These are phyloP conservation scores for Zaprionus kolodkinae DNA, from an alignment of 1,140 invertebrate genomes.

Conservation along the genomic window DNA sequence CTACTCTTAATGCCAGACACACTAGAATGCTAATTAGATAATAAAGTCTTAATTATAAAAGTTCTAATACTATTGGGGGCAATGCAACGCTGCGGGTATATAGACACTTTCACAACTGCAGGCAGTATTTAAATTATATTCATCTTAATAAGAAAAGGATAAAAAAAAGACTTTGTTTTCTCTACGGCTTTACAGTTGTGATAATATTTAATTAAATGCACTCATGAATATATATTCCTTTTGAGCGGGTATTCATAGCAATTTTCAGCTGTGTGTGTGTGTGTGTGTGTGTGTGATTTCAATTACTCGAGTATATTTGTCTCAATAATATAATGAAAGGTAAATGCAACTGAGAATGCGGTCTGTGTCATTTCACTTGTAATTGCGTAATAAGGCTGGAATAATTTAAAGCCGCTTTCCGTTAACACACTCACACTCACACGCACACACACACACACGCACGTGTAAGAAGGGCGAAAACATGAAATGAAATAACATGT, in stretches of 20 bases:
- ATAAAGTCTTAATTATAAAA: constrained; percentile 39
- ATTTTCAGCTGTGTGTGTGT: constrained; percentile 5
- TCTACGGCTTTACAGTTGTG: not conserved
- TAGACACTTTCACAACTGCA: too few relatives aligned
- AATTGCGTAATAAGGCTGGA: constrained; percentile 77
- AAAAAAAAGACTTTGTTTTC: not conserved
- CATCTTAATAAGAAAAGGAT: not conserved
- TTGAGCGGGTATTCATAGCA: constrained; percentile 8
- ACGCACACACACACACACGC: not conserved
- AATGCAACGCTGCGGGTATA: not conserved
- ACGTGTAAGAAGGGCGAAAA: constrained; percentile 24
- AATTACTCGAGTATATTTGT: constrained; percentile 61
- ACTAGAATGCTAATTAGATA: constrained; percentile 33
- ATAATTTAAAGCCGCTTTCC: constrained; percentile 74
- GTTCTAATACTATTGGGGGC: constrained; percentile 14
- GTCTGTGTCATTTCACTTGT: constrained; percentile 67
- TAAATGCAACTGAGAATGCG: constrained; percentile 43
- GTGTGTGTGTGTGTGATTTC: constrained; percentile 35
- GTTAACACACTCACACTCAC: constrained; percentile 45
- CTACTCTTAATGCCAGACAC: constrained; percentile 10
- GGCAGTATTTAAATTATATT: not conserved
- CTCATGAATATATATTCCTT: constrained; percentile 17
- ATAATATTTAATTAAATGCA: constrained; percentile 10
- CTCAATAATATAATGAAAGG: constrained; percentile 58
- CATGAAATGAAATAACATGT: constrained; percentile 72